phyloP scores from a whole-genome alignment of 2,888 invertebrate species.

The Schrankia costaestrigalis region DNA sequence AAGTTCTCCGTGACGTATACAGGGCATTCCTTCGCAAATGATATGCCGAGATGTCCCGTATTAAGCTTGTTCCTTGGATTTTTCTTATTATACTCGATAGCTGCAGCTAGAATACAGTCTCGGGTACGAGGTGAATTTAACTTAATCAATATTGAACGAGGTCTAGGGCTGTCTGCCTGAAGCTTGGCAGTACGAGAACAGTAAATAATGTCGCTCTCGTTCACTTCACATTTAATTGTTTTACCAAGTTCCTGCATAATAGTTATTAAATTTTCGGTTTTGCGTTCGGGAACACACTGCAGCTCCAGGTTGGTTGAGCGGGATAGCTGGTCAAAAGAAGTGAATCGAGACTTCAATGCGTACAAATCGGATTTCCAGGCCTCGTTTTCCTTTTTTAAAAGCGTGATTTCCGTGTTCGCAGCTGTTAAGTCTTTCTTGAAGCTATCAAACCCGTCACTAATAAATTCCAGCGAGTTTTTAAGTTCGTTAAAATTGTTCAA shows the following conservation, averaged over 20 bases:
- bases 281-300: conserved; percentile 4
- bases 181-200: conserved; percentile 2
- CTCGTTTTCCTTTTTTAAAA: conserved; percentile 2
- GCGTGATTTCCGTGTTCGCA: background rate
- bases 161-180: background rate
- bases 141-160: background rate
- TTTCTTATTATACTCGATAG: background rate
- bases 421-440: too few relatives aligned
- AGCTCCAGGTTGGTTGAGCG: conserved; percentile 1
- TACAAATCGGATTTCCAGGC: background rate
- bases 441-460: conserved; percentile 3
- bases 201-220: conserved; percentile 1
- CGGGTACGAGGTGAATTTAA: background rate
- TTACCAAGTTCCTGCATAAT: conserved; percentile 2
- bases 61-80: conserved; percentile 1
- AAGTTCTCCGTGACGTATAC: conserved; percentile 1
- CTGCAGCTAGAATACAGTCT: background rate
- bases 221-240: background rate
- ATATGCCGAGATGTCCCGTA: background rate
- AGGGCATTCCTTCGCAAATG: background rate
- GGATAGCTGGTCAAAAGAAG: conserved; percentile 1
- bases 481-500: too few relatives aligned
- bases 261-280: conserved; percentile 2
- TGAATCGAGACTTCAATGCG: too few relatives aligned
- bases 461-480: background rate